Base-by-base conservation (phyloP, 1,140 invertebrate genomes). In the Pentalonia nigronervosa region DNA sequence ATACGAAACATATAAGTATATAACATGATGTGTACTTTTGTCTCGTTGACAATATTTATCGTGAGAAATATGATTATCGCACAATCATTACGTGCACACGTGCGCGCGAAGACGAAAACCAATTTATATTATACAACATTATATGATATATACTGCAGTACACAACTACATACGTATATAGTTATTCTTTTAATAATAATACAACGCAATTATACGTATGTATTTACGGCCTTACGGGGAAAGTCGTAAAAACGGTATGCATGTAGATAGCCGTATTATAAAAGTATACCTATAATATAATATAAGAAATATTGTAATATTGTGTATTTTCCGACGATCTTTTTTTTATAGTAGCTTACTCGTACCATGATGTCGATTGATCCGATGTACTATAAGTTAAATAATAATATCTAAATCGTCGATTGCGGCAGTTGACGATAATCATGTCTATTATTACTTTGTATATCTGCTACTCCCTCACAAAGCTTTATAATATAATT, bases 21-120 rank as follows among this genome's bases (percentile, higher is more conserved):
- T 45, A 41, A 45, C 36, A 45, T 23, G 8, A 36, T 76, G 36
- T 84, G 83, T 41, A 41, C 83, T 84, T 84, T 84, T 84, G 83
- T 84, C 60, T 76, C 83, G 83, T 41, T 84, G 83, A 84, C 36
- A 84, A 84, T 84, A 84, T 84, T 45, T 45, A 84, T 84, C 83
- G 76, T 83, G 83, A 84, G 83, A 84, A 25, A 84, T 41, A 41
- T 84, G 36, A 84, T 84, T 41, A 83, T 83, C 76, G 34, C 76
- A 83, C 76, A 41, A 41, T 25, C 36, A 84, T 41, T 41, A 84
- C 83, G 36, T 41, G 83, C 34, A 83, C 76, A 83, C 76, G 76
- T 36, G 76, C 76, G 34, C 34, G n/a, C 34, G 21, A 36, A 21
- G n/a, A 83, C 76, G 34, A 83, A 83, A 83, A 76, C n/a, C 60